Percentiles rank a stretch among this genome's conserved stretches.
phyloP scores from a whole-genome alignment of 2,888 invertebrate species.

The Saturnia pavonia region DNA sequence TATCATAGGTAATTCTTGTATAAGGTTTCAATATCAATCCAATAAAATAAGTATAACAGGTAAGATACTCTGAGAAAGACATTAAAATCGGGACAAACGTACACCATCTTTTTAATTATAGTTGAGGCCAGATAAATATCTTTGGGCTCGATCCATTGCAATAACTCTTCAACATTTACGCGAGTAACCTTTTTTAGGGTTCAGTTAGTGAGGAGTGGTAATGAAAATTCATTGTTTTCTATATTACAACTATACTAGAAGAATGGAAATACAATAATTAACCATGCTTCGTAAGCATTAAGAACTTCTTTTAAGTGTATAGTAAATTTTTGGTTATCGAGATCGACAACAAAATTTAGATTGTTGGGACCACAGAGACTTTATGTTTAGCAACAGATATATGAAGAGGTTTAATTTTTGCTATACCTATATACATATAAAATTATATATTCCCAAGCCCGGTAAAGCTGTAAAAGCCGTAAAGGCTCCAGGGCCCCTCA shows the following conservation, averaged over 20 bases:
- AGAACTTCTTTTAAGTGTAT: no score
- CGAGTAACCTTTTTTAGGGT: conserved; percentile 25
- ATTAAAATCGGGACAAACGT: conserved; percentile 36
- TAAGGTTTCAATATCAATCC: background rate
- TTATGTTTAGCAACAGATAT: no score
- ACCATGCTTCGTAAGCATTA: no score
- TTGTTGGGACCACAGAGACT: no score
- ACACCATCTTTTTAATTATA: conserved; percentile 40
- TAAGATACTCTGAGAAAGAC: conserved; percentile 23
- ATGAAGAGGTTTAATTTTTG: no score
- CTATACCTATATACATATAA: no score
- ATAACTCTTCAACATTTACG: conserved; percentile 47
- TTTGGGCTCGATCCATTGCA: conserved; percentile 37
- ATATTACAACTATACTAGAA: background rate
- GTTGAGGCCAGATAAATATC: conserved; percentile 32
- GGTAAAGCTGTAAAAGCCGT: no score
- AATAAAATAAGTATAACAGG: conserved; percentile 14
- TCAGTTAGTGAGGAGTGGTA: conserved; percentile 1
- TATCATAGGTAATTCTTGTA: background rate
- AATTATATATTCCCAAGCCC: no score
- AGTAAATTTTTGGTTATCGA: no score
- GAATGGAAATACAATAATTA: no score
- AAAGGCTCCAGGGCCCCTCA: no score
- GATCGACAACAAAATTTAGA: no score
- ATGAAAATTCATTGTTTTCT: background rate